Base-by-base conservation (phyloP, 2,113 vertebrate genomes). In the Sporophila hypoxantha region DNA sequence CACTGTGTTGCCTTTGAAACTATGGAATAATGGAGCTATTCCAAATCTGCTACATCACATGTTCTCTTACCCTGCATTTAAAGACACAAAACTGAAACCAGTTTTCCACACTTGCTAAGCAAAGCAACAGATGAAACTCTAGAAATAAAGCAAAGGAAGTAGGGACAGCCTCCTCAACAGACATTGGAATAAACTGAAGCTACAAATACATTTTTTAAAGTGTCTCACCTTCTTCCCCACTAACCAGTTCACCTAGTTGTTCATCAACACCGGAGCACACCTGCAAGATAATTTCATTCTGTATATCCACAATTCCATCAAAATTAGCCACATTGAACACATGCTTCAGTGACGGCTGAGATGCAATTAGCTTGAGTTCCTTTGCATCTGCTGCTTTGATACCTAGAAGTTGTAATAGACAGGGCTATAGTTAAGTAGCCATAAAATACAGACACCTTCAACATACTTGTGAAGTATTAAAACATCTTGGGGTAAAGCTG, bases 181-280 rank as follows among this genome's bases (percentile, higher is more conserved):
- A 6, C 9, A 87, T 32, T n/a, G 36, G 59, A 64, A 86, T 59
- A 70, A 80, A 80, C 4, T n/a, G 41, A 76, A 76, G 20, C 9
- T 85, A 50, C 32, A 82, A 75, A 82, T 44, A 32, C 5, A 29
- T 47, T 46, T 52, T 8, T 37, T 41, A 57, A 83, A 73, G 22
- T 37, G 39, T 67, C 96, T 97, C 87, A 99, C 99, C 98, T 99
- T 99, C 98, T 61, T 98, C 98, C 82, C 98, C 98, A 84, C 99
- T 99, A 94, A 97, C 95, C 22, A 99, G 80, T 44, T 97, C 96
- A 84, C 94, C 97, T 26, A 99, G 95, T 17, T 99, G 99, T 59
- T 99, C 98, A 18, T 99, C 98, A 8, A 99, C 98, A 14, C 97
- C 97, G 0, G 97, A 97, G 89, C 99, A 99, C 93, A 99, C 97